A percentile compares a stretch with the other conserved stretches of the same genome.
These are phyloP conservation scores for Thymallus thymallus DNA, from an alignment of 2,113 vertebrate species.

Conservation along the genomic window DNA sequence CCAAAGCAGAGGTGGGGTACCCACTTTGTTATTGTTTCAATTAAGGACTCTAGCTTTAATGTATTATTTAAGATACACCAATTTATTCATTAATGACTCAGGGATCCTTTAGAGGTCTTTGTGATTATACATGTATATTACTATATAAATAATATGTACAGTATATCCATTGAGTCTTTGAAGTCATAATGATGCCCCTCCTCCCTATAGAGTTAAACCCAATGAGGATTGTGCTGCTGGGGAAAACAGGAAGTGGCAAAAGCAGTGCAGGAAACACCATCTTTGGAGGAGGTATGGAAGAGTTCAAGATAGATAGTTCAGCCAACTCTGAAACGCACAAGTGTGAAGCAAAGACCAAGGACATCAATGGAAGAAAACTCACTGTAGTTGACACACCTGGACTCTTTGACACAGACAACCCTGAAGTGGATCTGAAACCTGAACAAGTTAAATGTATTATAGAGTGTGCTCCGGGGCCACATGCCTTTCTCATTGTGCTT, in stretches of 20 bases:
- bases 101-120: too few species aligned
- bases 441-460: neutral
- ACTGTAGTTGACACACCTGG: conserved; percentile 10
- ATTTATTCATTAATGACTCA: too few species aligned
- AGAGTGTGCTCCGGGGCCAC: neutral
- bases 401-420: neutral
- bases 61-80: too few species aligned
- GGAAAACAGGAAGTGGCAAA: conserved; percentile 6
- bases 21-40: too few species aligned
- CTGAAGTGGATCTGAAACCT: neutral
- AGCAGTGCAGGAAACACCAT: conserved; percentile 6
- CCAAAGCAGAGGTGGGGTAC: too few species aligned
- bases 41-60: too few species aligned
- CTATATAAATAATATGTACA: too few species aligned
- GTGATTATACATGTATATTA: too few species aligned
- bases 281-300: neutral
- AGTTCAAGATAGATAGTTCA: neutral
- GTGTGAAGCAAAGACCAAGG: neutral
- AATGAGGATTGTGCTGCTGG: neutral
- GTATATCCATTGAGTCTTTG: too few species aligned
- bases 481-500: too few species aligned
- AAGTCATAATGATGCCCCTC: too few species aligned
- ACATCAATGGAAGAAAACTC: neutral
- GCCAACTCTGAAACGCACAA: neutral
- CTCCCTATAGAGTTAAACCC: too few species aligned